phyloP scores from a whole-genome alignment of 2,797 vertebrate species.

The Phyllotis vaccarum region DNA sequence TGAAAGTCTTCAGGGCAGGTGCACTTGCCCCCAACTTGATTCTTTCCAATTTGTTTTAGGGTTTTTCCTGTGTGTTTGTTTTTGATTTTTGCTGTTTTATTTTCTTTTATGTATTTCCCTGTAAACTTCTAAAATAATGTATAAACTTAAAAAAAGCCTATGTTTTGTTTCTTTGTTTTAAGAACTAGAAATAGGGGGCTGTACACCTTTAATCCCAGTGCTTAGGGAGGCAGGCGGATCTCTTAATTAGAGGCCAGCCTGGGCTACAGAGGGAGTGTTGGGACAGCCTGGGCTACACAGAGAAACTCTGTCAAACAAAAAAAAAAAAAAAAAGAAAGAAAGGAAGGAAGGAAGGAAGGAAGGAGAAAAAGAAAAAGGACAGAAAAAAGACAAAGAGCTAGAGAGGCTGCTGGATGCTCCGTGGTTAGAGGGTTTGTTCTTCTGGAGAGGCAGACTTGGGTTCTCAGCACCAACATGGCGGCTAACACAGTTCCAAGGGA shows the following conservation, averaged over 20 bases:
- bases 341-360: not conserved
- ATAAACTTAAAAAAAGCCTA: not conserved
- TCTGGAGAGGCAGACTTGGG: not conserved
- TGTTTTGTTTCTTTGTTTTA: not conserved
- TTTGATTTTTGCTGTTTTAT: not conserved
- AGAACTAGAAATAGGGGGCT: not conserved
- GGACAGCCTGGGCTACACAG: not conserved
- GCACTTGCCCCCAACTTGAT: not conserved
- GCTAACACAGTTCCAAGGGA: not conserved
- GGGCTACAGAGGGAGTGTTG: not conserved
- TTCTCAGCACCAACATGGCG: not conserved
- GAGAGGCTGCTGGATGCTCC: not conserved
- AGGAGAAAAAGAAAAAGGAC: too few species aligned
- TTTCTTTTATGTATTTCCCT: not conserved
- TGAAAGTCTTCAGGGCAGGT: not conserved
- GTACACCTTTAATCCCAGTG: not conserved
- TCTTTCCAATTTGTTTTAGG: not conserved
- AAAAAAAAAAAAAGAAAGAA: fast-evolving
- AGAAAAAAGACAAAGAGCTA: too few species aligned
- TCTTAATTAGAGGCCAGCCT: not conserved
- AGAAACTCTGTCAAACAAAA: not conserved
- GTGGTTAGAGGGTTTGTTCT: not conserved
- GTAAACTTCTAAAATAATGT: not conserved
- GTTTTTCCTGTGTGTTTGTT: too few species aligned
- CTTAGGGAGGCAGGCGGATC: not conserved